Evolutionary conservation across 1,140 invertebrate genomes (phyloP), one percentile per base, ranked within the genome.

Genomic region (Drosophila mauritiana): DNA sequence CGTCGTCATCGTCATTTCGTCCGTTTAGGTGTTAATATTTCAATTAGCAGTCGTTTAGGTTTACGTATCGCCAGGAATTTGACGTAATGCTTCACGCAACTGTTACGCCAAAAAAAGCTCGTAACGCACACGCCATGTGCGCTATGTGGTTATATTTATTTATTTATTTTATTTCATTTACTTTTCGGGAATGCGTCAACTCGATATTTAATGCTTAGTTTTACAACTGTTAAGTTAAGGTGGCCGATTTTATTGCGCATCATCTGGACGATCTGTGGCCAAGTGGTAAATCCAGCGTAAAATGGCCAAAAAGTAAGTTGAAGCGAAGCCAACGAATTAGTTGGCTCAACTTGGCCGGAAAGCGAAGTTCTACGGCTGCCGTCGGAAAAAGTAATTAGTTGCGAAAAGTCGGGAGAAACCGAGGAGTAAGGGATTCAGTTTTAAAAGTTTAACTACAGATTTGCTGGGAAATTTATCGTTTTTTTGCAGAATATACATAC

Each of bases 11-110:
- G 77, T 59, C 57, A 56, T 53, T 13, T 39, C 40, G 57, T 56
- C 75, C 75, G 68, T 61, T 77, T 77, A 84, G 81, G 81, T 84
- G 81, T 84, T 84, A 84, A 84, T 84, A 84, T 85, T 84, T 84
- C 81, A 84, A 84, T 84, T 84, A 84, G 81, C 68, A 85, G 72
- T 63, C 78, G 73, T 84, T 84, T 84, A 85, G 80, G 77, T 80
- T 81, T 67, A 80, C 78, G 78, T 56, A 70, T 56, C 72, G 57
- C 36, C 34, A 46, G 78, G 69, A 79, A 84, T 73, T 59, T 51
- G 40, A 42, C 43, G 62, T 85, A 80, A 84, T 85, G 80, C 67
- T 59, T 36, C 80, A 84, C 80, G 81, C 80, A 84, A 84, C 65
- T 84, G 80, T 84, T 80, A 85, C 77, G 57, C 56, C 36, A 48